Conservation (phyloP, 2,888 invertebrate species). For the Seira musarum region DNA sequence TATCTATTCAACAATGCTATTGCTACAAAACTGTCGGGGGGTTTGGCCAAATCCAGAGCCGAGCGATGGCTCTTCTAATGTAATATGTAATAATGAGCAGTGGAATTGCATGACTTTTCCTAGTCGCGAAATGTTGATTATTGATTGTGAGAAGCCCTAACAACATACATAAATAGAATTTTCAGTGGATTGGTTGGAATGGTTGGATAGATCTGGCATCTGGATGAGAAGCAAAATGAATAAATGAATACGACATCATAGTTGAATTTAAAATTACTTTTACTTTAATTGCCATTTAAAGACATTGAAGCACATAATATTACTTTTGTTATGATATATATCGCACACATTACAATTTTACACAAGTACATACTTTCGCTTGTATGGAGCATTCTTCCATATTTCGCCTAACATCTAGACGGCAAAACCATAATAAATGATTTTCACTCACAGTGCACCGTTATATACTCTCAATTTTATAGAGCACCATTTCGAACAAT, state of each 20-base stretch:
- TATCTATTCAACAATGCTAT: background rate
- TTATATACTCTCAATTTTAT: slow-evolving; percentile 51
- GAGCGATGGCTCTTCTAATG: background rate
- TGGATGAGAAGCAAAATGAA: background rate
- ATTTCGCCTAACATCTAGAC: slow-evolving; percentile 30
- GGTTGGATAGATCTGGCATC: no score
- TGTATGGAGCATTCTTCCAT: slow-evolving; percentile 14
- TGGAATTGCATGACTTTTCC: background rate
- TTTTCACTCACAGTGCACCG: slow-evolving; percentile 49
- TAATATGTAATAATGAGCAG: background rate
- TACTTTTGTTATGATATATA: slow-evolving; percentile 52
- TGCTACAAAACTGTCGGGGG: background rate
- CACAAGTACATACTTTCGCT: slow-evolving; percentile 12
- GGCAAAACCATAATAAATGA: slow-evolving; percentile 41
- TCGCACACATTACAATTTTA: slow-evolving; percentile 34
- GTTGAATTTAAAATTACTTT: slow-evolving; percentile 27
- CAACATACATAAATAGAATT: background rate
- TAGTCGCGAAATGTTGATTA: background rate
- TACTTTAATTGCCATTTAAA: slow-evolving; percentile 45
- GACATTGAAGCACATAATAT: slow-evolving; percentile 51
- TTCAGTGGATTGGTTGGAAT: background rate
- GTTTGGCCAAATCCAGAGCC: background rate
- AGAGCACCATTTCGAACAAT: slow-evolving; percentile 55
- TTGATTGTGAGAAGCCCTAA: background rate
- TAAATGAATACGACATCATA: background rate